Percentiles rank a stretch among this genome's conserved stretches.
Evolutionary conservation across 1,140 invertebrate genomes (phyloP).

Genomic region (Nomia melanderi): DNA sequence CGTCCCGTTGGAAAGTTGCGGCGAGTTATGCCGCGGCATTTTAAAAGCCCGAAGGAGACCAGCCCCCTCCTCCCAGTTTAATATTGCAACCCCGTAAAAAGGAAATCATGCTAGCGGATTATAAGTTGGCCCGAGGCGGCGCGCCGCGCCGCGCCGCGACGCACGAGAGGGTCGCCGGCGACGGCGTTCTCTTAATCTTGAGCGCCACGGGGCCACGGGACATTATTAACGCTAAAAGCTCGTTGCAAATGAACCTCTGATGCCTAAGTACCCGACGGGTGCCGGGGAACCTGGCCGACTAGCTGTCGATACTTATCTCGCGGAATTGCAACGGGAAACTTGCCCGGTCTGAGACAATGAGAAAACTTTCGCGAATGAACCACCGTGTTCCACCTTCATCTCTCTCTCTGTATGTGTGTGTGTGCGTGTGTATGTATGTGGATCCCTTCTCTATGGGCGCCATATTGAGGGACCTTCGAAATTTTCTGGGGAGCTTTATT

Average conservation of each 20-base stretch:
- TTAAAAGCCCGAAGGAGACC: neutral
- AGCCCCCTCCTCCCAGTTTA: neutral
- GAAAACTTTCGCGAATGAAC: neutral
- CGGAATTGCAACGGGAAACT: neutral
- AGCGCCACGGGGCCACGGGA: neutral
- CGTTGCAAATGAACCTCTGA: conserved; percentile 21
- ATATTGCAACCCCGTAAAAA: neutral
- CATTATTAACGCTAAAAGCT: conserved; percentile 39
- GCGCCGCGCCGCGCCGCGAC: neutral
- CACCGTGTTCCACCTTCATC: no score
- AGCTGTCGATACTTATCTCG: conserved; percentile 9
- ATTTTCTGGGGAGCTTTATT: neutral
- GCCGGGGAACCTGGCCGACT: neutral
- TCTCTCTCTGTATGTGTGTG: no score
- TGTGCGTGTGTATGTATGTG: neutral
- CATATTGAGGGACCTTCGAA: neutral
- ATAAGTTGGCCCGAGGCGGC: neutral
- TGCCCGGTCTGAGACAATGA: neutral
- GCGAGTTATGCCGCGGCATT: neutral
- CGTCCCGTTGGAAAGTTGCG: no score
- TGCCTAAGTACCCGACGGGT: neutral
- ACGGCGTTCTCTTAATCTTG: neutral
- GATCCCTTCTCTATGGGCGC: neutral
- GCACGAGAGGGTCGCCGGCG: no score
- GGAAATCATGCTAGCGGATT: conserved; percentile 4